Evolutionary conservation across 2,888 invertebrate species (phyloP).

Genomic region (Idaea straminata): DNA sequence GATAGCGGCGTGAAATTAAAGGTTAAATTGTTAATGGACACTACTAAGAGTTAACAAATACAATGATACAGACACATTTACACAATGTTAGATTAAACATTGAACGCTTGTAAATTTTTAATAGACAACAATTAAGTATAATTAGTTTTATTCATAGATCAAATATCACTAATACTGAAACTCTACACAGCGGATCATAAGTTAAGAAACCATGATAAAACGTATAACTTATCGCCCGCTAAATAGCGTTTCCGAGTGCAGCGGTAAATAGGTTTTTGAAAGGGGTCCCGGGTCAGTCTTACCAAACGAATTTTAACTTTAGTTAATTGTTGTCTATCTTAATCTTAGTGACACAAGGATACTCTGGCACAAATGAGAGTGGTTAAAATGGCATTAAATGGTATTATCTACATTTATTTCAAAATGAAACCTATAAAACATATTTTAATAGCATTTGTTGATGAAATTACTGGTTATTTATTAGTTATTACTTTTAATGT

Average conservation of each 20-base stretch:
- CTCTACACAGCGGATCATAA: background rate
- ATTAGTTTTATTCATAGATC: background rate
- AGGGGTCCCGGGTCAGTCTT: too few relatives aligned
- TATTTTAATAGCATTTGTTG: background rate
- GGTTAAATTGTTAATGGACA: conserved; percentile 33
- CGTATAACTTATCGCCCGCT: too few relatives aligned
- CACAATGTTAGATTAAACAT: background rate
- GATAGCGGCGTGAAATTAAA: conserved; percentile 68
- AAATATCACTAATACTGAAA: background rate
- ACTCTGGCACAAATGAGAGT: background rate
- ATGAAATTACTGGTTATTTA: background rate
- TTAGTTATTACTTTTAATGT: background rate
- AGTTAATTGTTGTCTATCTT: background rate
- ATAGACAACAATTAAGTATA: background rate
- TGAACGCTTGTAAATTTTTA: background rate
- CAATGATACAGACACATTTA: background rate
- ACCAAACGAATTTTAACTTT: background rate
- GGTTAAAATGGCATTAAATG: too few relatives aligned
- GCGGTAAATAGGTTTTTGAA: background rate
- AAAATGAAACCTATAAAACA: background rate
- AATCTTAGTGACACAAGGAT: background rate
- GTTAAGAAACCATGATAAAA: too few relatives aligned
- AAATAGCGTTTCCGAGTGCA: background rate
- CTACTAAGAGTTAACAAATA: conserved; percentile 6
- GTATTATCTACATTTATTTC: too few relatives aligned